Conservation (phyloP, 2,888 invertebrate species). For the Serripes groenlandicus region DNA sequence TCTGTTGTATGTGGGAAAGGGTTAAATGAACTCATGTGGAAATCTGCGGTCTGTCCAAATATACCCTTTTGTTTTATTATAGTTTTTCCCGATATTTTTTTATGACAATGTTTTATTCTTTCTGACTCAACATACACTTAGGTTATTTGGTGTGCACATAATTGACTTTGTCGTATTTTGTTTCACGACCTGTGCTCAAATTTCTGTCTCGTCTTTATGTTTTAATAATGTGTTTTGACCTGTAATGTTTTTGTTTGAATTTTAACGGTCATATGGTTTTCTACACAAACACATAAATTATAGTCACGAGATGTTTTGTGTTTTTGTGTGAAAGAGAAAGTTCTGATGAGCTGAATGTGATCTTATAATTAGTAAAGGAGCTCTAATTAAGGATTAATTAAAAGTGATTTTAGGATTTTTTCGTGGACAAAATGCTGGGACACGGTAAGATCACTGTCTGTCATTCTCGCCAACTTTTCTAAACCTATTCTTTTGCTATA, state of each 20-base stretch:
- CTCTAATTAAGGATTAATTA: background rate
- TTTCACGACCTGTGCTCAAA: conserved; percentile 6
- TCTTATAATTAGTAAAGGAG: background rate
- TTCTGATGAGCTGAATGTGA: background rate
- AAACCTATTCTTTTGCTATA: too few species aligned
- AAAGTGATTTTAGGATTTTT: background rate
- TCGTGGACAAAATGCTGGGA: background rate
- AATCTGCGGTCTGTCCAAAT: too few species aligned
- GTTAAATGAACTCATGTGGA: too few species aligned
- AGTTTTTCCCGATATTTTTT: too few species aligned
- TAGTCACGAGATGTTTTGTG: background rate
- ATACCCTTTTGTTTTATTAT: too few species aligned
- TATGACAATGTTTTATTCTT: too few species aligned
- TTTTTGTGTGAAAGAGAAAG: background rate
- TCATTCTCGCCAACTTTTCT: too few species aligned
- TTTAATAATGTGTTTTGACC: background rate
- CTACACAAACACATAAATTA: background rate
- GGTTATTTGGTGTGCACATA: conserved; percentile 12
- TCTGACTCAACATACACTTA: conserved; percentile 6
- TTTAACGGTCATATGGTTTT: background rate
- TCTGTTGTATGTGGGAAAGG: too few species aligned
- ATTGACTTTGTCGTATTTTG: conserved; percentile 19
- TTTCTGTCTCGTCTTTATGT: conserved; percentile 22
- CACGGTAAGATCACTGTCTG: too few species aligned
- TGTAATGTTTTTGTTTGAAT: background rate